Evolutionary conservation across 2,888 invertebrate genomes (phyloP).

Genomic region (Drosophila prolongata): DNA sequence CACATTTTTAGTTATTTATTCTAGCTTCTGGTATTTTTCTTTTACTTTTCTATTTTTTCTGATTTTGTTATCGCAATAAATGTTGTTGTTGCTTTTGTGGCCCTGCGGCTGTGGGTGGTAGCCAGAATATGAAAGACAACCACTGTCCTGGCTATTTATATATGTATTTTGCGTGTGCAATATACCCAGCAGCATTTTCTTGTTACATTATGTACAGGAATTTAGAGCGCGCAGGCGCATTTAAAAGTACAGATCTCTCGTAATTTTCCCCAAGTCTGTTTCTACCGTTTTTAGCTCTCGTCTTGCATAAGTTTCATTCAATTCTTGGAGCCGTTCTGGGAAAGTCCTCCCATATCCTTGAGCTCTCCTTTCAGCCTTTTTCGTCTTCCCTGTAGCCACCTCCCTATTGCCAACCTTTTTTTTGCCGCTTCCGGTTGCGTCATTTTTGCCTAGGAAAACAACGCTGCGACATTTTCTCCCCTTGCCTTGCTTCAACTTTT

Average conservation of each 20-base stretch:
- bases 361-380: constrained; percentile 1
- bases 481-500: constrained; percentile 65
- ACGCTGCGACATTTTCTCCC: constrained; percentile 65
- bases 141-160: constrained; percentile 17
- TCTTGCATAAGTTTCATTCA: constrained; percentile 67
- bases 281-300: constrained; percentile 3
- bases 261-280: constrained; percentile 29
- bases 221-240: constrained; percentile 67
- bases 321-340: constrained; percentile 51
- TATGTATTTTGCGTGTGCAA: constrained; percentile 34
- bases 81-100: constrained; percentile 41
- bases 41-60: constrained; percentile 35
- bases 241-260: not conserved
- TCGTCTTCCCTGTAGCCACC: not conserved
- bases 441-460: constrained; percentile 57
- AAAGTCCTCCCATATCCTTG: constrained; percentile 4
- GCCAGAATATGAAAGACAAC: constrained; percentile 37
- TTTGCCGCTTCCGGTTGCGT: constrained; percentile 70
- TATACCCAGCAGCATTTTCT: constrained; percentile 13
- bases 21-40: constrained; percentile 20
- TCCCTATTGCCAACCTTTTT: constrained; percentile 5
- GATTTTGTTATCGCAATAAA: constrained; percentile 55
- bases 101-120: constrained; percentile 72
- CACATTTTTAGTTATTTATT: constrained; percentile 44
- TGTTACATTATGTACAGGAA: constrained; percentile 39